phyloP scores from a whole-genome alignment of 1,140 invertebrate genomes.

The Pollicipes pollicipes region DNA sequence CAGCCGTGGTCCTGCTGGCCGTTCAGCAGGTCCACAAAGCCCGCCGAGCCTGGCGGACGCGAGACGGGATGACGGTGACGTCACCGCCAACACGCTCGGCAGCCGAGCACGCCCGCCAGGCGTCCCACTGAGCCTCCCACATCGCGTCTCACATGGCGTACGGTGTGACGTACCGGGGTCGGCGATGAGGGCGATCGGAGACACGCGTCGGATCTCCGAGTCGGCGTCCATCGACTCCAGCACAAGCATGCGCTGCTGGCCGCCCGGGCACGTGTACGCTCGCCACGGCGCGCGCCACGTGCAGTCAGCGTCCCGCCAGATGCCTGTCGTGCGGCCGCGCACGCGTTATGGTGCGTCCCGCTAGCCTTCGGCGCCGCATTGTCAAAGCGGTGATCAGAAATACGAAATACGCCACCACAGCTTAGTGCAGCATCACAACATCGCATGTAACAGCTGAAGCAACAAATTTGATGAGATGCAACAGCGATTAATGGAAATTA shows the following conservation, averaged over 20 bases:
- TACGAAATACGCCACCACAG: too few species aligned
- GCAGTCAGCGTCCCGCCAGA: conserved; percentile 12
- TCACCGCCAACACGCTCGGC: not conserved
- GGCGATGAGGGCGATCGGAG: conserved; percentile 16
- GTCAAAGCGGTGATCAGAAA: too few species aligned
- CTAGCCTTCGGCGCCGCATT: too few species aligned
- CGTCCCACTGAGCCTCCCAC: too few species aligned
- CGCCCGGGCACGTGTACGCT: conserved; percentile 10
- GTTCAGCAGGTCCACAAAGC: conserved; percentile 16
- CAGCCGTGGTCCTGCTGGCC: conserved; percentile 15
- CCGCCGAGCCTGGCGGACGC: conserved; percentile 9
- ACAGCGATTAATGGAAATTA: too few species aligned
- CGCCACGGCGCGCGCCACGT: conserved; percentile 8
- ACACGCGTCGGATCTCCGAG: conserved; percentile 14
- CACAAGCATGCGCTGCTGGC: conserved; percentile 14
- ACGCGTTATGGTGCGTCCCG: too few species aligned
- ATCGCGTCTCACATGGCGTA: too few species aligned
- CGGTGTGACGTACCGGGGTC: conserved; percentile 13
- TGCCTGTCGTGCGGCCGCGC: conserved; percentile 11
- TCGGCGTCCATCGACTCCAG: conserved; percentile 16
- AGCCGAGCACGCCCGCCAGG: too few species aligned
- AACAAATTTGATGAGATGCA: too few species aligned
- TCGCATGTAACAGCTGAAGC: too few species aligned
- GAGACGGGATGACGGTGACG: not conserved
- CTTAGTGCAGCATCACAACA: too few species aligned